Percentiles rank a stretch among this genome's conserved stretches.
These are phyloP conservation scores for Lophotriccus pileatus DNA, from an alignment of 2,797 vertebrate genomes.

Conservation along the genomic window DNA sequence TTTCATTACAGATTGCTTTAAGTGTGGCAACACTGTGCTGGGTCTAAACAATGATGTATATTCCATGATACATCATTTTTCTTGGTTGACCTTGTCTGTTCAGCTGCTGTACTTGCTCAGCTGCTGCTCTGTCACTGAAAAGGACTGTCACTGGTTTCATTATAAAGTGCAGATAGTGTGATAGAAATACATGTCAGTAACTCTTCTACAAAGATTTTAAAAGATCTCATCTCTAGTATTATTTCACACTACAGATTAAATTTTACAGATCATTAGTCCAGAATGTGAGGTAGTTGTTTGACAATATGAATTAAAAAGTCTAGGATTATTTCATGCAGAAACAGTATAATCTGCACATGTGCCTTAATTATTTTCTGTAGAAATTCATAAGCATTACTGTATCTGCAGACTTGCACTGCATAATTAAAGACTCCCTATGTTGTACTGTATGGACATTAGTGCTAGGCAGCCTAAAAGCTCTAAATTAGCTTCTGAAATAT, in stretches of 20 bases:
- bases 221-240: conserved; percentile 3
- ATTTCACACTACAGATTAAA: conserved; percentile 44
- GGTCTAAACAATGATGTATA: not conserved
- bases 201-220: not conserved
- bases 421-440: conserved; percentile 8
- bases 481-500: not conserved
- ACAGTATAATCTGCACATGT: not conserved
- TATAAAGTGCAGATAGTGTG: not conserved
- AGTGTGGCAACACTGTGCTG: not conserved
- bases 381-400: not conserved
- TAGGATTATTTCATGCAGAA: not conserved
- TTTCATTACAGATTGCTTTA: not conserved
- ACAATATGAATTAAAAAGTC: conserved; percentile 16
- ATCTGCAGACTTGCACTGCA: not conserved
- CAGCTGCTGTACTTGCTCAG: not conserved
- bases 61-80: not conserved
- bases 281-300: conserved; percentile 11
- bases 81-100: not conserved
- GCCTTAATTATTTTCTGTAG: conserved; percentile 17
- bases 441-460: not conserved
- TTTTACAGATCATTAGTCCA: conserved; percentile 53
- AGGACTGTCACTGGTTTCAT: not conserved
- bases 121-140: conserved; percentile 2
- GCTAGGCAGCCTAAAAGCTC: not conserved
- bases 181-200: not conserved